These are phyloP conservation scores for Suncus etruscus DNA, from an alignment of 2,113 vertebrate genomes.

Conservation along the genomic window DNA sequence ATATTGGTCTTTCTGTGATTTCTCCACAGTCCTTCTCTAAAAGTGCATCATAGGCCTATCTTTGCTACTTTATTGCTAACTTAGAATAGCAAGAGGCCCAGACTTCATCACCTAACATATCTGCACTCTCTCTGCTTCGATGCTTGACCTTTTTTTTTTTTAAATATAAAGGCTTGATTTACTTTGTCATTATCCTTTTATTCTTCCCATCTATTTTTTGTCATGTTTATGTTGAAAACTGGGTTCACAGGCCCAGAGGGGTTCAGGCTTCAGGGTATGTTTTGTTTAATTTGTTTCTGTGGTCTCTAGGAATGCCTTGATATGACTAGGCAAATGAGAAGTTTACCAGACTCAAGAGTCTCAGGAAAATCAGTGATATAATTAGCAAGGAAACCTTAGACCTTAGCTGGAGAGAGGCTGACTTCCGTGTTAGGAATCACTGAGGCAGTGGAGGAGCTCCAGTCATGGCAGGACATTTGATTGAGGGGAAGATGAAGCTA, in stretches of 20 bases:
- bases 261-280: not conserved
- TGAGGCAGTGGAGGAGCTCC: not conserved
- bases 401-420: not conserved
- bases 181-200: not conserved
- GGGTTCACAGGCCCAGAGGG: not conserved
- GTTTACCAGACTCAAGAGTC: not conserved
- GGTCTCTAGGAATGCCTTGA: not conserved
- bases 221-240: not conserved
- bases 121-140: not conserved
- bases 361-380: not conserved
- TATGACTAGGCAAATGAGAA: not conserved
- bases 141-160: not conserved
- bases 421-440: not conserved
- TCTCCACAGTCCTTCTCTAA: conserved; percentile 1
- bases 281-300: not conserved
- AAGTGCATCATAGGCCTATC: not conserved
- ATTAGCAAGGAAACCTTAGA: not conserved
- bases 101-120: not conserved
- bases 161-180: not conserved
- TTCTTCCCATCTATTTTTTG: too few species aligned
- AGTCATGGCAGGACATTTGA: not conserved
- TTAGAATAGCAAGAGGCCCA: not conserved
- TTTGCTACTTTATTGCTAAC: not conserved
- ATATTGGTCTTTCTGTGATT: conserved; percentile 44
- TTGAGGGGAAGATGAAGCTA: not conserved